Base-by-base conservation (phyloP, 2,797 vertebrate genomes). In the Enoplosus armatus region DNA sequence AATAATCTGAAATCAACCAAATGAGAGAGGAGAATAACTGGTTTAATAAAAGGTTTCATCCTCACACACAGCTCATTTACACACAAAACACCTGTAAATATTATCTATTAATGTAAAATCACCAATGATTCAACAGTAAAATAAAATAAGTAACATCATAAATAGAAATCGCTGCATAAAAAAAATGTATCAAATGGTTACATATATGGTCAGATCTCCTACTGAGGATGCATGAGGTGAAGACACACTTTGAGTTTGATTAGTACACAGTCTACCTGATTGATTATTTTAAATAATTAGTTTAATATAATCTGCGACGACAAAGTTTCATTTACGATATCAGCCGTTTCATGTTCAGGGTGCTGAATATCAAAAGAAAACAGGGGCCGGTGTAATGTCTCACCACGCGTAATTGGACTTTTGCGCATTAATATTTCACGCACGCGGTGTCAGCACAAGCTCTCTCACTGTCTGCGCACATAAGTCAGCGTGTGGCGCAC, bases 341-440 rank as follows among this genome's bases (percentile, higher is more conserved):
- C 26, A 5, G 10, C 8, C 1, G 39, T 27, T 54, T 54, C 11
- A 20, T 12, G 47, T 37, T 8, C 18, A 27, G 2, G 3, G 8
- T 3, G 43, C 8, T n/a, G n/a, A 35, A 51, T 5, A 10, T 72
- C 0, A 27, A 56, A 59, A 35, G 20, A 33, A 68, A 26, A 7
- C n/a, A n/a, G n/a, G 22, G 15, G 8, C 2, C 26, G 15, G 2
- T 31, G 7, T 16, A 14, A 15, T 2, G 15, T 5, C 18, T 11
- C 1, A 1, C 2, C 1, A 1, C 33, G 26, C 6, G 26, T 15
- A 45, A 67, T 10, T 54, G 18, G 26, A 61, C 35, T 56, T 24
- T 50, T 54, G 22, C 7, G 18, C 65, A 6, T 39, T 8, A 2
- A 18, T 12, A 35, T 80, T 80, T 72, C 63, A 51, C 18, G 60